Base-by-base conservation (phyloP, 1,140 invertebrate genomes). In the Drosophila tropicalis region DNA sequence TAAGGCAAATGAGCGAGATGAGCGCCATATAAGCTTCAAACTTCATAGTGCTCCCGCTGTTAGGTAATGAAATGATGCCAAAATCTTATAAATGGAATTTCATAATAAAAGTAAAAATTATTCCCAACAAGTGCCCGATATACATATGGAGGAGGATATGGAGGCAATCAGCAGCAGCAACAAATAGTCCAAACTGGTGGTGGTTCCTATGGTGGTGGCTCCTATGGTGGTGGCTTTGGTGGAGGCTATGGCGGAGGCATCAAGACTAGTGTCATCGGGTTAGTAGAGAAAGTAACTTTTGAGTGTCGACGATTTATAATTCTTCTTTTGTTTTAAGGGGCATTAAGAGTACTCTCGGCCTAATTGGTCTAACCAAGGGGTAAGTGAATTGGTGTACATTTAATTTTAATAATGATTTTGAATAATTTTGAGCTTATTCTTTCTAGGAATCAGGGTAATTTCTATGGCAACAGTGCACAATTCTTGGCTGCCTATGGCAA, bases 281-380 rank as follows among this genome's bases (percentile, higher is more conserved):
- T 3, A 70, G 44, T 39, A 3, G 0, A 17, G 32, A 13, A 17
- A 2, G 0, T 29, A 29, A 6, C 29, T 5, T 5, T 29, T 29
- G 1, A 29, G 5, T 6, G 29, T 0, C 29, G 0, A 5, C 5
- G 5, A 5, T 6, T 1, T 32, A 17, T 32, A 10, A 29, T 29
- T 5, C 5, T 5, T 29, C 5, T 6, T 29, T 29, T 29, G 29
- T 7, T 36, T 60, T 5, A 34, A 86, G 82, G 5, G 25, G 70
- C 9, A 62, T 87, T 15, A 79, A 67, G 22, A 83, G 68, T 44
- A 74, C 80, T 9, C 54, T 87, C 0, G 70, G 70, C 1, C 15
- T 79, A 0, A 62, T 87, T 10, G 83, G 82, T 15, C 12, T 81
- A n/a, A 68, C 79, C 2, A 77, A 76, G 56, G 84, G 83, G 83